Conservation (phyloP, 2,888 invertebrate species). For the Gymnoscelis rufifasciata region DNA sequence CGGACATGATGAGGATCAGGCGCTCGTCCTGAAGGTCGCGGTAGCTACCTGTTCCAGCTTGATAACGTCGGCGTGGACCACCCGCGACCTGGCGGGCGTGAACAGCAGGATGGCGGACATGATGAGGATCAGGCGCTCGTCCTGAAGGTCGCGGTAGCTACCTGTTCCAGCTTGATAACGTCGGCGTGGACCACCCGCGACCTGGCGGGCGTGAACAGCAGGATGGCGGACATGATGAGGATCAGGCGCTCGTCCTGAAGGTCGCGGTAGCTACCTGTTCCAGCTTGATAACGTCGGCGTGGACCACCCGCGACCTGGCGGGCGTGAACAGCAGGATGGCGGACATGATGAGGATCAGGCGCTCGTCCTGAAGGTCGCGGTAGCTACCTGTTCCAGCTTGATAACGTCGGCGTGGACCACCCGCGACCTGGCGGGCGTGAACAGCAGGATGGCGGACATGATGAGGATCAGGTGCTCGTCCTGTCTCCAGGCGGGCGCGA, state of each 20-base stretch:
- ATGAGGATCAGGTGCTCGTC: slow-evolving; percentile 95
- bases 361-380: slow-evolving; percentile 86
- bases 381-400: slow-evolving; percentile 85
- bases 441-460: slow-evolving; percentile 93
- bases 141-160: slow-evolving; percentile 85
- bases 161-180: slow-evolving; percentile 92
- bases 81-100: slow-evolving; percentile 87
- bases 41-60: slow-evolving; percentile 89
- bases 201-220: slow-evolving; percentile 92
- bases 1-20: slow-evolving; percentile 89
- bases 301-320: slow-evolving; percentile 87
- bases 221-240: slow-evolving; percentile 92
- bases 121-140: slow-evolving; percentile 80
- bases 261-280: slow-evolving; percentile 91
- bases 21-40: slow-evolving; percentile 81
- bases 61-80: slow-evolving; percentile 91
- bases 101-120: slow-evolving; percentile 95
- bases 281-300: slow-evolving; percentile 89
- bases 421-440: slow-evolving; percentile 89
- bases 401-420: slow-evolving; percentile 92
- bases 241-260: slow-evolving; percentile 91
- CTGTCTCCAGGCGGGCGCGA: slow-evolving; percentile 89
- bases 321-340: slow-evolving; percentile 95
- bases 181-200: slow-evolving; percentile 89
- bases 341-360: slow-evolving; percentile 93